These are phyloP conservation scores for Drusus annulatus DNA, from an alignment of 1,140 invertebrate genomes.

Conservation along the genomic window DNA sequence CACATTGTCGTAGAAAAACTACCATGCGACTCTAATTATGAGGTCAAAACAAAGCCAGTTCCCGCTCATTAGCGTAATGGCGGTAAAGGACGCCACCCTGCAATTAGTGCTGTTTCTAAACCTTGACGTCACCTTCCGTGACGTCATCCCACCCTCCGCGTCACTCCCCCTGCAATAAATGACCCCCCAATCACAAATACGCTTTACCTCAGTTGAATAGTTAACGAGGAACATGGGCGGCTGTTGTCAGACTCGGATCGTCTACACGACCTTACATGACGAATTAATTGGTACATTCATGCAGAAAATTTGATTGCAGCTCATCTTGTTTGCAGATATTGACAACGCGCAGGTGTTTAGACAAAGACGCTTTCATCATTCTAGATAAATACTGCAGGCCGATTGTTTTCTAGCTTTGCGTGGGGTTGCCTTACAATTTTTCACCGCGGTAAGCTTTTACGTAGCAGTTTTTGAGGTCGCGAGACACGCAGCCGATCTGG, in stretches of 20 bases:
- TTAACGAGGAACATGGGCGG: neutral
- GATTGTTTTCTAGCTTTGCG: no score
- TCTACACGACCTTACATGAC: neutral
- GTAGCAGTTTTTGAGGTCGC: no score
- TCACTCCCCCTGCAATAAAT: neutral
- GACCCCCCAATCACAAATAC: constrained; percentile 25
- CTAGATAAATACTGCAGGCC: no score
- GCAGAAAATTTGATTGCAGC: no score
- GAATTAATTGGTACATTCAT: neutral
- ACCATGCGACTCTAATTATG: neutral
- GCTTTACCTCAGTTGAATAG: constrained; percentile 22
- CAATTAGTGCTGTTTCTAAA: constrained; percentile 48
- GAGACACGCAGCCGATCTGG: no score
- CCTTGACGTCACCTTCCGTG: constrained; percentile 6
- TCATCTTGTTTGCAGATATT: no score
- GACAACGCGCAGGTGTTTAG: no score
- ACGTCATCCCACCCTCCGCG: neutral
- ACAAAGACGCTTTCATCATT: no score
- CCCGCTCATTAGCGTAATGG: constrained; percentile 49
- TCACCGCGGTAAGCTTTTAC: no score
- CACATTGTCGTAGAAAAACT: neutral
- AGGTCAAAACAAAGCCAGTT: constrained; percentile 21
- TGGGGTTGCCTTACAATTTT: no score
- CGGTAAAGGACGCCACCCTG: constrained; percentile 34
- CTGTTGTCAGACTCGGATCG: no score